Base-by-base conservation (phyloP, 2,888 invertebrate species). In the Augochlorella aurata region DNA sequence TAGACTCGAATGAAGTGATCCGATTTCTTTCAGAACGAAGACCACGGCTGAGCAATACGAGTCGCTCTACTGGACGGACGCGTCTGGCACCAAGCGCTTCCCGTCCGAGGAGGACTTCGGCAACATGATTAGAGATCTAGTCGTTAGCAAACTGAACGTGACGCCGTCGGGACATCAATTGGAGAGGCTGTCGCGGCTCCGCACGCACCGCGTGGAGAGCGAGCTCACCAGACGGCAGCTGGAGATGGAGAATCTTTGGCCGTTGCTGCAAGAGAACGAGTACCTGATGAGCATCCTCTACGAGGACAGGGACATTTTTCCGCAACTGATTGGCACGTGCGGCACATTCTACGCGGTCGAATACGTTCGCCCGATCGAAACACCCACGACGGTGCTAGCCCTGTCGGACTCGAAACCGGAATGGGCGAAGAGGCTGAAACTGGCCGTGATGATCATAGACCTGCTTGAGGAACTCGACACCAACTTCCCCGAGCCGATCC, bases 301-400 rank as follows among this genome's bases (percentile, higher is more conserved):
- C 92, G 94, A 95, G 52, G 95, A 95, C 81, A 94, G 94, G 86
- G 95, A 95, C 83, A 94, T 96, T 70, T 96, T 96, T 89, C 96
- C 97, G 1, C 95, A 95, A 87, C 91, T 96, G 47, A 93, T 96
- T 67, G 89, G 89, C 9, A 95, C 96, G 0, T 96, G 96, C 92
- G 96, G 96, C 0, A 94, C 95, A 4, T 95, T 96, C 88, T 96
- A 96, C 92, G 95, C 95, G 21, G 95, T 96, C 2, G 96, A 96
- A 90, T 95, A 95, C 87, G 93, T 96, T 38, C 94, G 95, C 69
- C 95, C 95, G 0, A 93, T 96, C 61, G 94, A 94, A 76, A 94
- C 94, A 44, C 94, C 94, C 61, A 94, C 95, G 75, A 94, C 95
- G 61, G 89, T 95, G 24, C 92, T 95, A 75, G 94, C 94, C 0